Evolutionary conservation across 2,888 invertebrate species (phyloP).

Genomic region (Adela reaumurella): DNA sequence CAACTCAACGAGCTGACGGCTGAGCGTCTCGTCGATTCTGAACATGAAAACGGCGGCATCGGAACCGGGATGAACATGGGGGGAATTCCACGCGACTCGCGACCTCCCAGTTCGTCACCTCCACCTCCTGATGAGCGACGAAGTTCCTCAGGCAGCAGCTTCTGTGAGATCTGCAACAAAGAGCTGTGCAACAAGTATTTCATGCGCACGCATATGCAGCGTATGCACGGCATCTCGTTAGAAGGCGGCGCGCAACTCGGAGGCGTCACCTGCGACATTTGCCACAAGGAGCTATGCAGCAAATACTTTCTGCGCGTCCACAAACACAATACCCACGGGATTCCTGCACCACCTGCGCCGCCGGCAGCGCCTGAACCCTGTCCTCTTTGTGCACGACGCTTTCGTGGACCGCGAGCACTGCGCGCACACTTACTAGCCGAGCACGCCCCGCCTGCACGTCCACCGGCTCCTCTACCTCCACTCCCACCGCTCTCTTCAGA

Average conservation of each 20-base stretch:
- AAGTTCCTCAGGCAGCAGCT: constrained; percentile 72
- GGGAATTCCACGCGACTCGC: constrained; percentile 16
- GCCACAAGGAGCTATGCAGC: constrained; percentile 97
- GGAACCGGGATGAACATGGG: constrained; percentile 4
- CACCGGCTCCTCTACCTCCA: constrained; percentile 35
- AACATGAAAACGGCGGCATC: constrained; percentile 14
- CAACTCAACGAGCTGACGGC: constrained; percentile 79
- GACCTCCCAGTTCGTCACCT: constrained; percentile 35
- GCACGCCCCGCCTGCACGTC: constrained; percentile 64
- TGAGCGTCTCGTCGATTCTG: constrained; percentile 38
- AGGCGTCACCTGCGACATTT: constrained; percentile 94
- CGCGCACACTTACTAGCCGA: constrained; percentile 84
- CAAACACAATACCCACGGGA: constrained; percentile 97
- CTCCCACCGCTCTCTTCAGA: constrained; percentile 17
- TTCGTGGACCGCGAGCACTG: constrained; percentile 84
- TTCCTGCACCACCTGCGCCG: constrained; percentile 77
- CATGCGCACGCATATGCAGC: constrained; percentile 98
- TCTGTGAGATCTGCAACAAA: constrained; percentile 97
- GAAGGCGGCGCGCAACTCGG: constrained; percentile 91
- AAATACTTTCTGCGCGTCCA: constrained; percentile 97
- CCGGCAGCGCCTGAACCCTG: constrained; percentile 56
- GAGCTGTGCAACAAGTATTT: constrained; percentile 99
- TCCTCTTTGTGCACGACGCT: constrained; percentile 80
- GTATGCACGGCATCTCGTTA: constrained; percentile 95
- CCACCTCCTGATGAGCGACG: constrained; percentile 44